A percentile compares a stretch with the other conserved stretches of the same genome.
These are phyloP conservation scores for Odontamblyopus lacepedii DNA, from an alignment of 2,797 vertebrate species.

Conservation along the genomic window DNA sequence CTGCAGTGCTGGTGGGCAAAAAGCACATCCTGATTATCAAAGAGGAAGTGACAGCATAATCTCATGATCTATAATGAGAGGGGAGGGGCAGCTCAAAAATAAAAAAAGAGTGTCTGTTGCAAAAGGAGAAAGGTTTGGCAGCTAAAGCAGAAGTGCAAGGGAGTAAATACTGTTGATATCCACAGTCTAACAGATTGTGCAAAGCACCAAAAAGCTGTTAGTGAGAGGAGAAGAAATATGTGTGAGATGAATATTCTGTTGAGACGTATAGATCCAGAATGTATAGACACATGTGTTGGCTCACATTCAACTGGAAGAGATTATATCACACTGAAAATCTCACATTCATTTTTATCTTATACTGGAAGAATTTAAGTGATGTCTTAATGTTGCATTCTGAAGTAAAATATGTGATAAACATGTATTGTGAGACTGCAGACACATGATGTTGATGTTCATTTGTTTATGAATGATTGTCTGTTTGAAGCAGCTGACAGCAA, in stretches of 20 bases:
- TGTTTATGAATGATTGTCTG: conserved; percentile 8
- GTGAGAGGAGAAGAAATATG: conserved; percentile 7
- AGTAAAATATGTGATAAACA: background rate
- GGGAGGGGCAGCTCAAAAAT: conserved; percentile 11
- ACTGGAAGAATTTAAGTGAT: background rate
- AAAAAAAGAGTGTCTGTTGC: conserved; percentile 13
- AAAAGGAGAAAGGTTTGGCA: conserved; percentile 13
- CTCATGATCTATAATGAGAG: conserved; percentile 40
- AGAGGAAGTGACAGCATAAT: conserved; percentile 64
- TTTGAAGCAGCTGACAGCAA: conserved; percentile 11
- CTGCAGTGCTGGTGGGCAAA: conserved; percentile 37
- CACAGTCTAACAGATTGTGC: conserved; percentile 14
- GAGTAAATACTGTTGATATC: conserved; percentile 17
- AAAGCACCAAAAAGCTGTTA: conserved; percentile 12
- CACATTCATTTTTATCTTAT: background rate
- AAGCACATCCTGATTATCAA: conserved; percentile 60
- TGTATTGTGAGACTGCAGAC: background rate
- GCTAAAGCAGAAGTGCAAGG: conserved; percentile 10
- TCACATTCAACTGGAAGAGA: conserved; percentile 15
- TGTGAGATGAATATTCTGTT: background rate
- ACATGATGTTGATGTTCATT: conserved; percentile 2
- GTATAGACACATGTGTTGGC: conserved; percentile 8
- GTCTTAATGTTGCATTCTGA: background rate
- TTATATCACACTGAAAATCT: conserved; percentile 33
- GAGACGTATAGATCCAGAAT: background rate